Percentiles rank a stretch among this genome's conserved stretches.
Evolutionary conservation across 2,113 vertebrate genomes (phyloP).

Genomic region (Elephantulus edwardii): DNA sequence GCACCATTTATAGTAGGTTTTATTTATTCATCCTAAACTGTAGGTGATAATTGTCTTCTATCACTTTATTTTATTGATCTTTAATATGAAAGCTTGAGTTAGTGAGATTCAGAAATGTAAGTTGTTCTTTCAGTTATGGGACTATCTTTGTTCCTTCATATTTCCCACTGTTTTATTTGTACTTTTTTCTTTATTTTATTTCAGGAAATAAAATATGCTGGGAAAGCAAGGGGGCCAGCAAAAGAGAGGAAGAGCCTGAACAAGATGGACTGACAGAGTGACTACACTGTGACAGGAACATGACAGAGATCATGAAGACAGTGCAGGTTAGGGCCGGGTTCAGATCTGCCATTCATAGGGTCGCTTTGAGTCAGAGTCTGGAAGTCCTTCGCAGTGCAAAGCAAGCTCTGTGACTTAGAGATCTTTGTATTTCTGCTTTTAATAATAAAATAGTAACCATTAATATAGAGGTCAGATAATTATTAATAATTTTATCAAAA

Average conservation of each 20-base stretch:
- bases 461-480: background rate
- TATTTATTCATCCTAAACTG: background rate
- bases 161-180: background rate
- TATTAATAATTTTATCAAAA: slow-evolving; percentile 2
- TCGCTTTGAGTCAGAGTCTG: no score
- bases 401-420: background rate
- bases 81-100: background rate
- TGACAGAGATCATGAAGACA: no score
- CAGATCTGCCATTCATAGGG: no score
- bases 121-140: background rate
- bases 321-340: no score
- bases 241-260: no score
- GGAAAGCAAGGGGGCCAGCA: no score
- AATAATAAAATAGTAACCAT: background rate
- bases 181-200: background rate
- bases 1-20: background rate
- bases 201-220: no score
- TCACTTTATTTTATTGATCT: background rate
- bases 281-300: no score
- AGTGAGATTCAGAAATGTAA: background rate
- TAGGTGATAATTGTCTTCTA: background rate
- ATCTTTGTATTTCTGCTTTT: slow-evolving; percentile 27
- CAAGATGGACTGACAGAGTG: no score
- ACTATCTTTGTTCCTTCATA: background rate
- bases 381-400: no score